Evolutionary conservation across 2,113 vertebrate species (phyloP).

Genomic region (Noctilio leporinus): DNA sequence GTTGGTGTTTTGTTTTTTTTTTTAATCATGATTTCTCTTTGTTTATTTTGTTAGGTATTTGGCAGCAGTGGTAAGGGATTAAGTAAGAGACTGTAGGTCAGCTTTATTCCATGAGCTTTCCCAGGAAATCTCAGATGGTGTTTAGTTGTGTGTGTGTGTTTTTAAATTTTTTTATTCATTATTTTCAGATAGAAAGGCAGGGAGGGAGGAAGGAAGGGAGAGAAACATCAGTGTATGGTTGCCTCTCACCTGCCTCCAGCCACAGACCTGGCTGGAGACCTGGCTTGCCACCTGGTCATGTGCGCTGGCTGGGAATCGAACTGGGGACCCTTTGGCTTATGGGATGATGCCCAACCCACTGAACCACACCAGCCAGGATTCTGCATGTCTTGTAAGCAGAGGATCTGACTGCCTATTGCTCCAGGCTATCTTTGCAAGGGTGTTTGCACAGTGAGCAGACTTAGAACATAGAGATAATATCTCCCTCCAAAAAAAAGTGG

Average conservation of each 20-base stretch:
- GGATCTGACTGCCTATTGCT: neutral
- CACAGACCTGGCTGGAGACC: too few species aligned
- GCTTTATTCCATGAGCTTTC: neutral
- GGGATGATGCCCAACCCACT: too few species aligned
- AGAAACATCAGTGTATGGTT: too few species aligned
- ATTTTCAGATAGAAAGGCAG: too few species aligned
- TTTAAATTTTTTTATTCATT: neutral
- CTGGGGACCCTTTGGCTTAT: too few species aligned
- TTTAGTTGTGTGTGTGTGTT: neutral
- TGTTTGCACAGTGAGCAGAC: neutral
- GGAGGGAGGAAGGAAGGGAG: too few species aligned
- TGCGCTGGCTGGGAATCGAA: too few species aligned
- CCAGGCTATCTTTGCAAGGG: neutral
- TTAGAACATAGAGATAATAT: neutral
- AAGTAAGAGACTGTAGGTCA: neutral
- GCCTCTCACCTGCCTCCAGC: too few species aligned
- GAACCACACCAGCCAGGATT: neutral
- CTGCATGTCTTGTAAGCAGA: neutral
- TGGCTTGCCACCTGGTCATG: too few species aligned
- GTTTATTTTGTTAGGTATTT: constrained; percentile 30
- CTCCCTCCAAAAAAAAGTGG: neutral
- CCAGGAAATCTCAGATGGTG: neutral
- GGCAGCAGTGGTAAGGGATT: neutral
- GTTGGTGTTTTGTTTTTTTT: constrained; percentile 1
- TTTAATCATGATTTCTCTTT: neutral